These are phyloP conservation scores for Argynnis bischoffii DNA, from an alignment of 2,888 invertebrate genomes.

Conservation along the genomic window DNA sequence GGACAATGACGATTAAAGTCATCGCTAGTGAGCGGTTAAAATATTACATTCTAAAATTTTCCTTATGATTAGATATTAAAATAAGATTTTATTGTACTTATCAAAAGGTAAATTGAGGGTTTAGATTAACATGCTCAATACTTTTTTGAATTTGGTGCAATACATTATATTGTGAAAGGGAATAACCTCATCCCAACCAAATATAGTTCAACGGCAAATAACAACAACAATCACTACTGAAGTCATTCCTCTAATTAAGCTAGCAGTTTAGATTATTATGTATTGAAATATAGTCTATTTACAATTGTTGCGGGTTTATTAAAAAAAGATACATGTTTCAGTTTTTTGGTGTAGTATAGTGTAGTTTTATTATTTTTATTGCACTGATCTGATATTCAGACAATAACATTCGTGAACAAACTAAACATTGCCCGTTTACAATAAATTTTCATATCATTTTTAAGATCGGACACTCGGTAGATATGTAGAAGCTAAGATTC, in stretches of 20 bases:
- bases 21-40: conserved; percentile 1
- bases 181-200: neutral
- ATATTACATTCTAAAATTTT: conserved; percentile 14
- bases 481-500: neutral
- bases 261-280: conserved; percentile 27
- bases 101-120: neutral
- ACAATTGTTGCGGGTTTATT: conserved; percentile 4
- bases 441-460: conserved; percentile 35
- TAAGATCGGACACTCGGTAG: conserved; percentile 14
- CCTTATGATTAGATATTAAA: conserved; percentile 12
- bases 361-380: neutral
- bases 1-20: conserved; percentile 90
- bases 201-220: conserved; percentile 1
- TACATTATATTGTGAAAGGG: neutral
- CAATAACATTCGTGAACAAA: conserved; percentile 23
- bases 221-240: conserved; percentile 40
- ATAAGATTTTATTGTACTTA: conserved; percentile 9
- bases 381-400: conserved; percentile 12
- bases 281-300: conserved; percentile 13
- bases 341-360: neutral
- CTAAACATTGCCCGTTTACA: conserved; percentile 8
- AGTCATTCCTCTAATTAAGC: conserved; percentile 40
- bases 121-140: neutral
- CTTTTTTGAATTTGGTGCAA: neutral
- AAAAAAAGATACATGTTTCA: neutral